Base-by-base conservation (phyloP, 2,888 invertebrate species). In the Neoascia interrupta region DNA sequence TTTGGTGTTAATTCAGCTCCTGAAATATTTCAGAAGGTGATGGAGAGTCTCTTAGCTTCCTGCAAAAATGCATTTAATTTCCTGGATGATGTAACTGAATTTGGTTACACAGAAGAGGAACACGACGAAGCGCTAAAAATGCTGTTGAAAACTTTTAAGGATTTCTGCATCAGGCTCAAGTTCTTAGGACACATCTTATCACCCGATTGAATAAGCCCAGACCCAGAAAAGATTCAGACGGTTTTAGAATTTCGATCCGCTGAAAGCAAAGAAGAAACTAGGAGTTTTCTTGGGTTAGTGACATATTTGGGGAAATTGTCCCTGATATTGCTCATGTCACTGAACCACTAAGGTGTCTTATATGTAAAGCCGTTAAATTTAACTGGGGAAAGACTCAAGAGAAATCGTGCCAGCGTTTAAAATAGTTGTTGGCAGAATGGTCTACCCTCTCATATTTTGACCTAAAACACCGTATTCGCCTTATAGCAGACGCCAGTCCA, bases 401-500 rank as follows among this genome's bases (percentile, higher is more conserved):
- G 58, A 34, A 61, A 8, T 79, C 84, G 5, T 85, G 86, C 51
- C 51, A 83, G 3, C 26, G 66, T 28, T 66, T 84, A 8, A 85
- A 84, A 63, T 2, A 58, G 1, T 43, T 58, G 8, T 34, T 54
- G 34, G 31, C 63, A 5, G 16, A 81, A n/a, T 39, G 47, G 23
- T 31, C 56, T 5, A 81, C 82, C 4, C 80, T 86, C 13, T 84
- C 81, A 10, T 83, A 83, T 37, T 86, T 82, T 49, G 81, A 86
- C 47, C 80, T 73, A 16, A 56, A 81, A 1, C 82, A 81, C 5
- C 74, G 69, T 11, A 85, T 85, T 4, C 82, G 83, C 41, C 81
- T 87, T 0, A 76, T 85, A 15, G 85, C 85, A 2, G 86, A 87
- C 54, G 86, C 85, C 5, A 85, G 84, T 18, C 81, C n/a, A 2